These are phyloP conservation scores for Chloroclysta siterata DNA, from an alignment of 2,888 invertebrate species.

Conservation along the genomic window DNA sequence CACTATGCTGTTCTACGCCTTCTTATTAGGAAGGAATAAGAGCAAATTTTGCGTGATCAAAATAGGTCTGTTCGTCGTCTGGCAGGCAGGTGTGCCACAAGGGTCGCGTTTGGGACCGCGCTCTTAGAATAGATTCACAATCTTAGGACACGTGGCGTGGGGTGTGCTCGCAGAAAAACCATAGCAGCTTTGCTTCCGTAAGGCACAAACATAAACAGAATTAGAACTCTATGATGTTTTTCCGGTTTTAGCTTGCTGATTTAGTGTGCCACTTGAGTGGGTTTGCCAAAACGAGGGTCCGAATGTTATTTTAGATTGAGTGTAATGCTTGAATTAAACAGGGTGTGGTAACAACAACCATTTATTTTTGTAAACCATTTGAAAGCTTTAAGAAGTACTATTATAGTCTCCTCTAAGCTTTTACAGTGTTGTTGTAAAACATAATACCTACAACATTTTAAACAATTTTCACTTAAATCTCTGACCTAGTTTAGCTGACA, in stretches of 20 bases:
- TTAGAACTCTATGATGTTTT: conserved; percentile 81
- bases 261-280: conserved; percentile 67
- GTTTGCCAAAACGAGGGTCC: conserved; percentile 65
- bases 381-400: neutral
- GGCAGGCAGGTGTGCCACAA: conserved; percentile 78
- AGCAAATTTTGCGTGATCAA: conserved; percentile 43
- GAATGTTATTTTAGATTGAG: conserved; percentile 44
- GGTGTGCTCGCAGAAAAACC: conserved; percentile 77
- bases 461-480: too few species aligned
- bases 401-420: neutral
- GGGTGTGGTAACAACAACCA: conserved; percentile 38
- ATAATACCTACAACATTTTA: neutral
- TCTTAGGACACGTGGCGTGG: conserved; percentile 79
- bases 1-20: conserved; percentile 37
- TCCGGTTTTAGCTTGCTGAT: conserved; percentile 77
- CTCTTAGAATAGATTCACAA: conserved; percentile 78
- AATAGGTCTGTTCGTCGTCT: conserved; percentile 47
- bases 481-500: too few species aligned
- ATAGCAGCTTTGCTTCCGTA: conserved; percentile 78
- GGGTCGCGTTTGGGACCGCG: conserved; percentile 71
- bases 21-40: conserved; percentile 55
- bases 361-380: conserved; percentile 33
- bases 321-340: conserved; percentile 42
- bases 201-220: conserved; percentile 79
- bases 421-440: neutral